Conservation (phyloP, 2,888 invertebrate genomes). For the Lepidocyrtinus sp. region DNA sequence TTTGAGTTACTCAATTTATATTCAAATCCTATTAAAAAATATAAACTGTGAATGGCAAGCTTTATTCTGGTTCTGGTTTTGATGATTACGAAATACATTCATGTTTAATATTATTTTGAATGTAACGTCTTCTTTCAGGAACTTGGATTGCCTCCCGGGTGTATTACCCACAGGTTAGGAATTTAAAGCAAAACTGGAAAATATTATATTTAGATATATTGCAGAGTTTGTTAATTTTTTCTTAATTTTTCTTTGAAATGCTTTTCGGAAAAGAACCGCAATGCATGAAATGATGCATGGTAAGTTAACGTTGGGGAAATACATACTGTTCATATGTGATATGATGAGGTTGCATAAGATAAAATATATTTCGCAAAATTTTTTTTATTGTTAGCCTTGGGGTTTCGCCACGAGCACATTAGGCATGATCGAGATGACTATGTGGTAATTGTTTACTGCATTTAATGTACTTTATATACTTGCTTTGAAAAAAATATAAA, state of each 20-base stretch:
- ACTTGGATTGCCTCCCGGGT: conserved; percentile 64
- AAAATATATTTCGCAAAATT: background rate
- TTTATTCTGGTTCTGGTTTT: too few relatives aligned
- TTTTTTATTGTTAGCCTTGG: conserved; percentile 61
- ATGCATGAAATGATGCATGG: conserved; percentile 64
- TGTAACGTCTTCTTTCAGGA: conserved; percentile 48
- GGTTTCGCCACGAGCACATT: conserved; percentile 56
- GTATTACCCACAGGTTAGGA: conserved; percentile 62
- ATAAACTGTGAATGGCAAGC: too few relatives aligned
- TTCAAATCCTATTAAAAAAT: background rate
- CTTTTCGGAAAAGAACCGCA: conserved; percentile 42
- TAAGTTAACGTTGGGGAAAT: background rate
- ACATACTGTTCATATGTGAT: too few relatives aligned
- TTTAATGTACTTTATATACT: too few relatives aligned
- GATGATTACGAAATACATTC: too few relatives aligned
- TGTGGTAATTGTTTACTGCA: too few relatives aligned
- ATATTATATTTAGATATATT: background rate
- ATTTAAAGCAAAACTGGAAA: background rate
- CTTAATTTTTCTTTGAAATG: background rate
- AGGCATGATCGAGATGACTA: conserved; percentile 63
- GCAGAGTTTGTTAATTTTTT: background rate
- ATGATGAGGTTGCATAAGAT: background rate
- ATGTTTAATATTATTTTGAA: conserved; percentile 21
- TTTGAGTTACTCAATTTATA: conserved; percentile 3
- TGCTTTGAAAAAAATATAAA: too few relatives aligned